Evolutionary conservation across 2,888 invertebrate species (phyloP), one percentile per base, ranked within the genome.

Genomic region (Drosophila falleni): DNA sequence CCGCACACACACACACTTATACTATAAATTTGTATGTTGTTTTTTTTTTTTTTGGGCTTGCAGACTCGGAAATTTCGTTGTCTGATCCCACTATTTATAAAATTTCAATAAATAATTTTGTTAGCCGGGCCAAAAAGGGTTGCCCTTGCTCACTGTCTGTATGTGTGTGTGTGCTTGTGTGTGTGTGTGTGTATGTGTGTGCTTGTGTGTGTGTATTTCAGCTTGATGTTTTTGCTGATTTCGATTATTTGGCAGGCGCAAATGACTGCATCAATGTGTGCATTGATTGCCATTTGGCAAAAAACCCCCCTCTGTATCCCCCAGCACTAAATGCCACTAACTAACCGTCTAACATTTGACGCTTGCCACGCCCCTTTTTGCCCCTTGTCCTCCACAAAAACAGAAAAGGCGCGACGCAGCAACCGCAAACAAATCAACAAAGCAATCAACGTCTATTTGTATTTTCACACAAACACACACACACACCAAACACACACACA

Each of bases 1-100:
- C n/a, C 19, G 26, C 31, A 44, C 41, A 29, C 42, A 39, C 23
- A 46, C 37, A 39, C 31, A 47, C 16, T 16, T 5, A 16, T 10
- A 47, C 29, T 29, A 29, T 5, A 29, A 29, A 29, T 29, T 29
- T n/a, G 44, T 29, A 5, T n/a, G 41, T 41, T 77, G 81, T 83
- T 65, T 60, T 79, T 68, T 81, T 84, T 81, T 84, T 87, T 81
- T 87, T 84, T 65, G 71, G 71, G 77, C 83, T 80, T 65, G 56
- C 88, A 85, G 87, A 87, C 90, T 90, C 80, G 76, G 74, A 89
- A 81, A 81, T 80, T 80, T 91, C 84, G 88, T 86, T 89, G 91
- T 91, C 91, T 91, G 91, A 91, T 91, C 90, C 90, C 89, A 89
- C 90, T 90, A 91, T 91, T 91, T 91, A 91, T 91, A 90, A 90